Evolutionary conservation across 2,113 vertebrate genomes (phyloP).

Genomic region (Tragulus kanchil): DNA sequence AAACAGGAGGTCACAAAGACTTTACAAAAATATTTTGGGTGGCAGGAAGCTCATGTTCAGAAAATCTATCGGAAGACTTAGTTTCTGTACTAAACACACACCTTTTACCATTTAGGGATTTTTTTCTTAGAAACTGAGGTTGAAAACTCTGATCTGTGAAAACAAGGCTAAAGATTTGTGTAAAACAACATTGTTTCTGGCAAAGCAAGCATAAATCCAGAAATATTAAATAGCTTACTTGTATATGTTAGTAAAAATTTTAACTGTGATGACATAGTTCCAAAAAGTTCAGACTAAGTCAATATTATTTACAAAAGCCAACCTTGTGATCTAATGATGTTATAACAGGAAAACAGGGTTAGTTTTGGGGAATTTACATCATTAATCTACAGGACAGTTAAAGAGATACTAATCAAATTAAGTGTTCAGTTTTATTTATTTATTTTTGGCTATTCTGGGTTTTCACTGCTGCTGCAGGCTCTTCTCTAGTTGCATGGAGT

Average conservation of each 20-base stretch:
- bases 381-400: background rate
- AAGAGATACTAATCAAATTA: background rate
- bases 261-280: background rate
- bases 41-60: background rate
- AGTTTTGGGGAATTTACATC: background rate
- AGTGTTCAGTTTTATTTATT: background rate
- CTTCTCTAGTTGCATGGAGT: too few species aligned
- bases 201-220: conserved; percentile 1
- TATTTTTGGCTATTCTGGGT: too few species aligned
- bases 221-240: conserved; percentile 5
- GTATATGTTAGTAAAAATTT: background rate
- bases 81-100: background rate
- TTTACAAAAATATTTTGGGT: conserved; percentile 29
- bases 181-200: background rate
- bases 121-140: background rate
- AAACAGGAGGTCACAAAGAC: background rate
- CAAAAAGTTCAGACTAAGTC: background rate
- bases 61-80: background rate
- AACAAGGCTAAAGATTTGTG: conserved; percentile 6
- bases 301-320: background rate
- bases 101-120: conserved; percentile 1
- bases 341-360: background rate
- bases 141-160: conserved; percentile 37
- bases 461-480: too few species aligned
- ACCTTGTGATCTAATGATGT: background rate